Percentiles rank a stretch among this genome's conserved stretches.
Conservation (phyloP, 1,140 invertebrate species). For the Neodiprion pinetum region DNA sequence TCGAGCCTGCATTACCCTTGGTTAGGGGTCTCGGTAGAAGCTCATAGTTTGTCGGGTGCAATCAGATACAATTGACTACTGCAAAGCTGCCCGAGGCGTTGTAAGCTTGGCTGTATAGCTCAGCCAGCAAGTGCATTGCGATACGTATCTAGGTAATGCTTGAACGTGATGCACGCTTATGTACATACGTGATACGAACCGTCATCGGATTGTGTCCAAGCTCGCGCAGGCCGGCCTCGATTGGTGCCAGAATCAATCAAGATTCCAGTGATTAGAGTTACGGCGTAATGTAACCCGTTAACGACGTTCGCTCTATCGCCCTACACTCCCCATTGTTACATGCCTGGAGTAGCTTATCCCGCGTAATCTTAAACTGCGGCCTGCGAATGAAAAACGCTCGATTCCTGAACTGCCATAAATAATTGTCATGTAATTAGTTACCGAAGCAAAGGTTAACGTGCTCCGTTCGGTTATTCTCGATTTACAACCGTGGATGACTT, state of each 20-base stretch:
- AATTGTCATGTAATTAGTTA: too few relatives aligned
- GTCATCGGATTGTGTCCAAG: not conserved
- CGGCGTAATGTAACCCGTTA: not conserved
- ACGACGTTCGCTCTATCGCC: too few relatives aligned
- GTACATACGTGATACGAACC: not conserved
- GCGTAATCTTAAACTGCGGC: too few relatives aligned
- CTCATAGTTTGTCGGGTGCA: not conserved
- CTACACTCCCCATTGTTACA: too few relatives aligned
- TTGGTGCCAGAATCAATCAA: slow-evolving; percentile 5
- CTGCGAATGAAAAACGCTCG: too few relatives aligned
- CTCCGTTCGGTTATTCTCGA: too few relatives aligned
- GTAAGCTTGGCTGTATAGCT: not conserved
- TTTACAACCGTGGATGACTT: too few relatives aligned
- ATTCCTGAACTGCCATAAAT: too few relatives aligned
- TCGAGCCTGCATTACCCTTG: not conserved
- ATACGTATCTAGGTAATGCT: not conserved
- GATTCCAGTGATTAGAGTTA: not conserved
- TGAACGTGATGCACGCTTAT: not conserved
- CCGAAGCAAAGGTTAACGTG: too few relatives aligned
- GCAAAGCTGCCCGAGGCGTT: not conserved
- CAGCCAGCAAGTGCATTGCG: not conserved
- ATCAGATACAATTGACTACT: not conserved
- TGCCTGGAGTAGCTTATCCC: too few relatives aligned
- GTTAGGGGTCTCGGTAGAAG: not conserved
- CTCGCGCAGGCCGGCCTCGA: not conserved